Conservation (phyloP, 1,140 invertebrate genomes). For the Dolichoris vasculosae region DNA sequence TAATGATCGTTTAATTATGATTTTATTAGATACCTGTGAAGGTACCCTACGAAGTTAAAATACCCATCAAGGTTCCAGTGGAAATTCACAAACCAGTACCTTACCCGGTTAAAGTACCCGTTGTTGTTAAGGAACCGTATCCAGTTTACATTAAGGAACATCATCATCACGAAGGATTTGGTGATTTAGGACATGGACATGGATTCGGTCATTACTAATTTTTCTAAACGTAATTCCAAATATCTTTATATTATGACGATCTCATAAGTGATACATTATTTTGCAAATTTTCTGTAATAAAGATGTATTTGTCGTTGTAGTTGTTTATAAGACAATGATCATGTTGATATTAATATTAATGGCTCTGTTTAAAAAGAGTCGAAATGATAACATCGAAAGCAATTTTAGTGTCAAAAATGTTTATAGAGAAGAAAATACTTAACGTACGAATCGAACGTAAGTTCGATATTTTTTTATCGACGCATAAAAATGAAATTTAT, state of each 20-base stretch:
- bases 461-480: slow-evolving; percentile 27
- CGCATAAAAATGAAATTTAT: slow-evolving; percentile 46
- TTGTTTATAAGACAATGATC: neutral
- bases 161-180: slow-evolving; percentile 47
- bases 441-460: slow-evolving; percentile 22
- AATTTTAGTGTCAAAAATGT: neutral
- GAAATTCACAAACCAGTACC: slow-evolving; percentile 73
- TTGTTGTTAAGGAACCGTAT: slow-evolving; percentile 74
- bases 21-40: slow-evolving; percentile 69
- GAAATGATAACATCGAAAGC: neutral
- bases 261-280: slow-evolving; percentile 44
- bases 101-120: slow-evolving; percentile 67
- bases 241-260: slow-evolving; percentile 20
- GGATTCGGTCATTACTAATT: slow-evolving; percentile 56
- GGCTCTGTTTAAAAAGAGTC: slow-evolving; percentile 12
- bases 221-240: neutral
- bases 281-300: slow-evolving; percentile 12
- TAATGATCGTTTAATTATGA: neutral
- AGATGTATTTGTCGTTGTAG: neutral
- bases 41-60: slow-evolving; percentile 69
- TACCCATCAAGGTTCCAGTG: slow-evolving; percentile 74
- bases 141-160: slow-evolving; percentile 73
- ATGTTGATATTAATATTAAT: neutral
- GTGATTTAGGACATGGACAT: slow-evolving; percentile 37
- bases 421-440: neutral